These are phyloP conservation scores for Papilio helenus DNA, from an alignment of 1,140 invertebrate genomes.

Conservation along the genomic window DNA sequence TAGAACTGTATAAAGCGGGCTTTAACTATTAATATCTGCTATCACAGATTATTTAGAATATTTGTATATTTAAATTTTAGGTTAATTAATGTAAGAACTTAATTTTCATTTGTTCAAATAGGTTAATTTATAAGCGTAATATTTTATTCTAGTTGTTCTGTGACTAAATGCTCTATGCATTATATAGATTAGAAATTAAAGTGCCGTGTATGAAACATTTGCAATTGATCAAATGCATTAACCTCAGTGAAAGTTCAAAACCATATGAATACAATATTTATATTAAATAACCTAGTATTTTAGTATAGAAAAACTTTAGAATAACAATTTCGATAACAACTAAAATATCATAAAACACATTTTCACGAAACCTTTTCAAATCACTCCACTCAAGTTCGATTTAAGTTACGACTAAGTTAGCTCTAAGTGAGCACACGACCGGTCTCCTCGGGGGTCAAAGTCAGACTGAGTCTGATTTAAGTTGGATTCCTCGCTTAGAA, in stretches of 20 bases:
- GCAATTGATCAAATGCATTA: neutral
- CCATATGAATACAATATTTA: neutral
- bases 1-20: no score
- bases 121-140: no score
- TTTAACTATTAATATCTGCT: no score
- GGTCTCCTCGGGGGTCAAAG: slow-evolving; percentile 27
- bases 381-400: slow-evolving; percentile 36
- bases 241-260: slow-evolving; percentile 28
- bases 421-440: slow-evolving; percentile 45
- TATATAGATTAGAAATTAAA: no score
- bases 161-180: no score
- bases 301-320: neutral
- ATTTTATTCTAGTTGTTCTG: no score
- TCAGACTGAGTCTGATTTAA: slow-evolving; percentile 47
- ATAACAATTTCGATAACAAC: neutral
- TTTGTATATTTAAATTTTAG: no score
- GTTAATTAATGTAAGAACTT: no score
- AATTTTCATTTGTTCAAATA: no score
- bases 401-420: slow-evolving; percentile 54
- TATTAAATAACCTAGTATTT: neutral
- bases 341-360: neutral
- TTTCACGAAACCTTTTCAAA: neutral
- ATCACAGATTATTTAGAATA: no score
- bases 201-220: neutral
- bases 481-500: slow-evolving; percentile 27